Evolutionary conservation across 2,113 vertebrate genomes (phyloP).

Genomic region (Ctenomys sociabilis): DNA sequence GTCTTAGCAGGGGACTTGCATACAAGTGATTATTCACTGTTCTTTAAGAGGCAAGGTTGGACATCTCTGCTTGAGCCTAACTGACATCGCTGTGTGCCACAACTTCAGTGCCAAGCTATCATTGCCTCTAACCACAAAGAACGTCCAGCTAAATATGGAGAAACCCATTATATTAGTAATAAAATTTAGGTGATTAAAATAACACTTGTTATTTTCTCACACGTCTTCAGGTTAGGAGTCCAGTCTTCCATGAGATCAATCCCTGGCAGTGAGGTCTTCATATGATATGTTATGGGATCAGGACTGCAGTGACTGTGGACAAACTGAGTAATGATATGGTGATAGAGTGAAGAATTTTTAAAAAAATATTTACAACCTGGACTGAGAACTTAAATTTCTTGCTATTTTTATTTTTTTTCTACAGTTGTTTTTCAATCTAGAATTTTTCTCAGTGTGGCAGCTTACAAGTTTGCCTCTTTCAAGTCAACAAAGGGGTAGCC

Average conservation of each 20-base stretch:
- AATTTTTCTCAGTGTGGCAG: neutral
- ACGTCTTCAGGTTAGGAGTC: neutral
- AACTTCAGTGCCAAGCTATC: neutral
- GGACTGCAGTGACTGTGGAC: fast-evolving
- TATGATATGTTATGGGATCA: neutral
- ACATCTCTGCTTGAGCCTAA: neutral
- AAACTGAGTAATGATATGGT: neutral
- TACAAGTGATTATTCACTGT: neutral
- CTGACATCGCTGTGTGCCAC: neutral
- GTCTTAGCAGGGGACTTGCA: neutral
- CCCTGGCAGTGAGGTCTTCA: neutral
- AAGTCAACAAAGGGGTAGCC: neutral
- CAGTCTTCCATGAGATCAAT: neutral
- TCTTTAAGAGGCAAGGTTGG: neutral
- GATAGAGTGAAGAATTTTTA: neutral
- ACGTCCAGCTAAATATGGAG: neutral
- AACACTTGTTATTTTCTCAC: neutral
- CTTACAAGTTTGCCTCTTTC: neutral
- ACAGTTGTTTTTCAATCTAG: neutral
- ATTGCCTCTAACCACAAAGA: neutral
- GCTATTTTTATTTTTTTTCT: neutral
- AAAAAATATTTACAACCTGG: neutral
- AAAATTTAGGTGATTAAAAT: neutral
- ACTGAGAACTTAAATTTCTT: neutral
- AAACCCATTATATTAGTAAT: neutral